phyloP scores from a whole-genome alignment of 2,113 vertebrate genomes.

The Rhegmatorhina hoffmannsi region DNA sequence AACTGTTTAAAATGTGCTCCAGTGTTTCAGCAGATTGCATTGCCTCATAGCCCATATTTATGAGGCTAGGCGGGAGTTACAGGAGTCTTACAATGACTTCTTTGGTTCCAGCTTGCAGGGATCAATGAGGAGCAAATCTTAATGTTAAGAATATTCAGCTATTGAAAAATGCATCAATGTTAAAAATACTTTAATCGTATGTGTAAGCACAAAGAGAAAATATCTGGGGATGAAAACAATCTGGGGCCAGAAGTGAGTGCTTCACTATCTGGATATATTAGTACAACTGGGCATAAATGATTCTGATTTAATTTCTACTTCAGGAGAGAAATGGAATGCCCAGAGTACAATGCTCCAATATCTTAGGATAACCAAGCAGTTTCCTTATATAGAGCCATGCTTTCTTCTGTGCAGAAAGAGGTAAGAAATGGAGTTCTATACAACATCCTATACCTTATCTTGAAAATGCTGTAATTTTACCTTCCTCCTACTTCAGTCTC shows the following conservation, averaged over 20 bases:
- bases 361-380: background rate
- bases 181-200: background rate
- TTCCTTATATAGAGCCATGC: background rate
- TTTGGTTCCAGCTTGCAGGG: background rate
- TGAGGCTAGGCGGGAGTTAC: slow-evolving; percentile 16
- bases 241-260: background rate
- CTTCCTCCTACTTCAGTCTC: background rate
- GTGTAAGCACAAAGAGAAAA: background rate
- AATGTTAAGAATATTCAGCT: slow-evolving; percentile 4
- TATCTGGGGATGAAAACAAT: background rate
- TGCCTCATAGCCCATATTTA: slow-evolving; percentile 43
- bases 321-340: background rate
- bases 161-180: slow-evolving; percentile 8
- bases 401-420: background rate
- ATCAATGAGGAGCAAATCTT: background rate
- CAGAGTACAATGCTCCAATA: background rate
- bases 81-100: background rate
- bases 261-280: background rate
- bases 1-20: slow-evolving; percentile 58
- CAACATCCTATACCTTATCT: background rate
- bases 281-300: background rate
- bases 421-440: background rate
- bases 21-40: slow-evolving; percentile 56
- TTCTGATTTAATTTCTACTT: background rate
- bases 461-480: background rate